Base-by-base conservation (phyloP, 2,113 vertebrate species). In the Varanus komodoensis region DNA sequence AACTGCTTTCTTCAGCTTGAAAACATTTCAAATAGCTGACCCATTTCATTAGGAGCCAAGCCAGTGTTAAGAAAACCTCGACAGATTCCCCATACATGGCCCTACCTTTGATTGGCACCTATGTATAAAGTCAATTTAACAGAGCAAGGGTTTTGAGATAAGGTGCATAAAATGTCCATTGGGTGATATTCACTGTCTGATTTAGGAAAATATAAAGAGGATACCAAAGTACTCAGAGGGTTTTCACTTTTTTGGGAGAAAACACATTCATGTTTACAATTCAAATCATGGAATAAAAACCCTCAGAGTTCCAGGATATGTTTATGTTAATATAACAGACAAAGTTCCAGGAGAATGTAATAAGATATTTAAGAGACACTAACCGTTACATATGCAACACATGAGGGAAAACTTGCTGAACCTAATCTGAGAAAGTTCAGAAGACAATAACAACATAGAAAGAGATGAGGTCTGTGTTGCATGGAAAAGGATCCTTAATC, bases 41-140 rank as follows among this genome's bases (percentile, higher is more conserved):
- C 86, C 23, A n/a, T 27, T 27, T 82, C 23, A 69, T 89, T 89
- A 73, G 25, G 89, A 27, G 74, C 67, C 75, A 73, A 94, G 3
- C 8, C 29, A 94, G 69, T 48, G 44, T 25, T 80, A 89, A 71
- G 52, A 73, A 50, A 90, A 78, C 50, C 52, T 44, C 82, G 7
- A 82, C 54, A 75, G 61, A 80, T 61, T 90, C 71, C 83, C 1
- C 4, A 12, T 21, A 85, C 27, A 8, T 14, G 32, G 8, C 9
- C 3, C 48, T 73, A 75, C n/a, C 44, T 92, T 87, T 91, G 50
- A 77, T 52, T 82, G 69, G n/a, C 67, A 52, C 78, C 81, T 68
- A 52, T 0, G 84, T 32, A 81, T 74, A 29, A 68, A 2, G 67
- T 29, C 64, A 50, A 87, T 64, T 80, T 52, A 8, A 64, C 14